Evolutionary conservation across 2,888 invertebrate genomes (phyloP), one percentile per base, ranked within the genome.

Genomic region (Tetragnatha montana): DNA sequence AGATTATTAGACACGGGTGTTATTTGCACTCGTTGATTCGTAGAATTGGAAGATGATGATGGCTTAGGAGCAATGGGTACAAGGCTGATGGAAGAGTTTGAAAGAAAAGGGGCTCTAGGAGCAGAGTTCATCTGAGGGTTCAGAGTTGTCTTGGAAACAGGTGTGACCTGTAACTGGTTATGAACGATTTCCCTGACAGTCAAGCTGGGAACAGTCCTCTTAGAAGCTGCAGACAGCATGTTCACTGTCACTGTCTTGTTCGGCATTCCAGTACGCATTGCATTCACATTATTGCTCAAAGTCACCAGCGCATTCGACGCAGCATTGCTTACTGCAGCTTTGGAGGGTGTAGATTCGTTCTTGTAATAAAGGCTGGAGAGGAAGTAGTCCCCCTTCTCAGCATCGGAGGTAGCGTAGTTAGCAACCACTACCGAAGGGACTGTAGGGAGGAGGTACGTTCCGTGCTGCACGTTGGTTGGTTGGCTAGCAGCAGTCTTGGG

Each of bases 401-500:
- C 47, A 71, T 88, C 78, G 35, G 76, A 35, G 8, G 75, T 49
- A 47, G 81, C 75, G 78, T 89, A 89, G 71, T 89, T 89, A 22
- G 85, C 75, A 47, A 89, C 85, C 47, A 89, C 76, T 14, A 89
- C 85, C 22, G 85, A 81, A 50, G 89, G 85, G n/a, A 81, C 21
- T 19, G 85, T 75, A 22, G 89, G 78, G 21, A 89, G 60, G 14
- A 60, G 19, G 49, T 86, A 85, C 14, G 60, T 86, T 0, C 76
- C 81, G 71, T 73, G 73, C 47, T 85, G 74, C 17, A 71, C 71
- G 60, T 71, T 85, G n/a, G 50, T 85, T 49, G 71, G 35, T 35
- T 22, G 12, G 17, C 76, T 50, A 60, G 22, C 12, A 50, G 79
- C 10, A 35, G 22, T 21, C 10, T n/a, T 21, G n/a, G 6, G 21